Percentiles rank a stretch among this genome's conserved stretches.
Evolutionary conservation across 2,113 vertebrate genomes (phyloP).

Genomic region (Eolophus roseicapilla): DNA sequence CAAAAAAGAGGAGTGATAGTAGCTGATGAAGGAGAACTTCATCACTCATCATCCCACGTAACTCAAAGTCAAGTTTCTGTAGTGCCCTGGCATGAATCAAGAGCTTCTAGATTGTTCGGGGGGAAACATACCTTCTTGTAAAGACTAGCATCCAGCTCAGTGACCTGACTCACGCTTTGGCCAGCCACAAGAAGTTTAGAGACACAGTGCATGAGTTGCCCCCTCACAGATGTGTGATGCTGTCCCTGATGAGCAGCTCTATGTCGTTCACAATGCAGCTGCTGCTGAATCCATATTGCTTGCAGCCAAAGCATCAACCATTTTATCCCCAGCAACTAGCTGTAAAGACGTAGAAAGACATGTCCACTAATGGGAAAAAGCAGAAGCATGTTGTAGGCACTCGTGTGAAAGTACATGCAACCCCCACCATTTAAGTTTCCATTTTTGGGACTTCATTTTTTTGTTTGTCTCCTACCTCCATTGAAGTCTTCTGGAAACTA

Average conservation of each 20-base stretch:
- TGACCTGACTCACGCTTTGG: background rate
- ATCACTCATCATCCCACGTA: background rate
- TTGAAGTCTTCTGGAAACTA: background rate
- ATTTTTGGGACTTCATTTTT: background rate
- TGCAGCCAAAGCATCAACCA: background rate
- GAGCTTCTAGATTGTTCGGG: background rate
- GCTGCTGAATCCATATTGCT: background rate
- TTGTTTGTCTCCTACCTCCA: background rate
- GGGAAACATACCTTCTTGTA: background rate
- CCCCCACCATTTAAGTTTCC: background rate
- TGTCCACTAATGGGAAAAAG: background rate
- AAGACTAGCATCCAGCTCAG: background rate
- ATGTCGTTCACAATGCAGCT: rapidly evolving
- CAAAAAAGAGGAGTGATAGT: background rate
- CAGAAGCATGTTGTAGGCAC: background rate
- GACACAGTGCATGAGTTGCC: rapidly evolving
- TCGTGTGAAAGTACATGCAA: background rate
- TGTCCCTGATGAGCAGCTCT: background rate
- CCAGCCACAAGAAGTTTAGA: background rate
- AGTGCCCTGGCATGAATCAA: background rate
- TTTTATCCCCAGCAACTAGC: background rate
- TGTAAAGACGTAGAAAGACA: background rate
- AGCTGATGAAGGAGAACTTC: background rate
- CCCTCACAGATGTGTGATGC: background rate
- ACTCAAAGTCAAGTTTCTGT: background rate